These are phyloP conservation scores for Rhinoptilus africanus DNA, from an alignment of 2,113 vertebrate genomes.

Conservation along the genomic window DNA sequence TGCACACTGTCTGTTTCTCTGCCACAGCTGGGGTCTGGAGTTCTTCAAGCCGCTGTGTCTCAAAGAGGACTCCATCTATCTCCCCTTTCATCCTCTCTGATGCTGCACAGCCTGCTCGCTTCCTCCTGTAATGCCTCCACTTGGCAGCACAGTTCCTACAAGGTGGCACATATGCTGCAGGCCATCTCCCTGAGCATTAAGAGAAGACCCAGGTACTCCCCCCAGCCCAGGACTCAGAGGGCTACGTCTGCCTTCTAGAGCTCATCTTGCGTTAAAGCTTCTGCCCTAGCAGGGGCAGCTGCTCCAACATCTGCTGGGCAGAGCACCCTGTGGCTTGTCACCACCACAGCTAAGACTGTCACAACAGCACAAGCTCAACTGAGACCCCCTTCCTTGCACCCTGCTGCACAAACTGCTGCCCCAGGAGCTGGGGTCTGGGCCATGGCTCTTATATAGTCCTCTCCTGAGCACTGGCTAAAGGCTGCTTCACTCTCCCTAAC, in stretches of 20 bases:
- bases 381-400: rapidly evolving
- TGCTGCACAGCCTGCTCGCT: background rate
- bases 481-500: background rate
- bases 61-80: background rate
- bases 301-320: background rate
- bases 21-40: background rate
- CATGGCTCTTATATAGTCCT: background rate
- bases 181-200: background rate
- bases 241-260: background rate
- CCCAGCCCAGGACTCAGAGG: background rate
- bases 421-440: rapidly evolving
- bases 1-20: background rate
- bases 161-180: background rate
- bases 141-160: background rate
- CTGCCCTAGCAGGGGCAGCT: background rate
- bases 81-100: background rate
- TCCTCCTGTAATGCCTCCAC: background rate
- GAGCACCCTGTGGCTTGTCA: rapidly evolving
- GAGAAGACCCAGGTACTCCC: background rate
- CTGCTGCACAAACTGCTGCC: background rate
- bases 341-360: background rate
- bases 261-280: background rate
- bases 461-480: rapidly evolving
- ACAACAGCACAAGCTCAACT: background rate
- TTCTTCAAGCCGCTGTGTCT: background rate